Base-by-base conservation (phyloP, 2,797 vertebrate species). In the Halcyon chelicuti region DNA sequence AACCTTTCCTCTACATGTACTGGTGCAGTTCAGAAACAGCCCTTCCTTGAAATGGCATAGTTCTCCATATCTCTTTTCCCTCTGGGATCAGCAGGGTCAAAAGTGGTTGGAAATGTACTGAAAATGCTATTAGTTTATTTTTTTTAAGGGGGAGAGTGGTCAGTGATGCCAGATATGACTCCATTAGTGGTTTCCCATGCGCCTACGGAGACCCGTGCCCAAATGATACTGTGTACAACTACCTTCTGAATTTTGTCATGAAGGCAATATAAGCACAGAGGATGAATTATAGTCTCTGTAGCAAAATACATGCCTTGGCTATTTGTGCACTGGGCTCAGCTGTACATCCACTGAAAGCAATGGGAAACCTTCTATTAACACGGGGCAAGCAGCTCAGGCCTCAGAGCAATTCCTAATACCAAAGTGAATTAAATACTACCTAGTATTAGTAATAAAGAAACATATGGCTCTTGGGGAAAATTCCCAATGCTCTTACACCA, bases 1-100 rank as follows among this genome's bases (percentile, higher is more conserved):
- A 88, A 92, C 93, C 67, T 95, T 97, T 96, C 67, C 81, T 94
- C 71, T 61, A 88, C 80, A 88, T 68, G 51, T 25, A 51, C 31
- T 47, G 60, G 54, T 72, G 81, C 15, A 80, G 78, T 29, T 92
- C 65, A 74, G 66, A 93, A 92, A 83, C 20, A 73, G 39, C 17
- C 17, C 40, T 96, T 94, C 37, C 95, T 93, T 16, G 28, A 94
- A 87, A 96, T 35, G 47, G 68, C 49, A 74, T 39, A n/a, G 7
- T 82, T 77, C 91, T 90, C 65, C 79, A 65, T 90, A 84, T 37
- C 33, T 80, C 63, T 94, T 93, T 65, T 90, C 67, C 78, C 57
- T 67, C 39, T 78, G 73, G 81, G 88, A 95, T 35, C 58, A 81
- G 58, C 11, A 3, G 37, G 88, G 85, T 82, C 79, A 78, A 62